Conservation (phyloP, 1,140 invertebrate species). For the Eumaeus atala region DNA sequence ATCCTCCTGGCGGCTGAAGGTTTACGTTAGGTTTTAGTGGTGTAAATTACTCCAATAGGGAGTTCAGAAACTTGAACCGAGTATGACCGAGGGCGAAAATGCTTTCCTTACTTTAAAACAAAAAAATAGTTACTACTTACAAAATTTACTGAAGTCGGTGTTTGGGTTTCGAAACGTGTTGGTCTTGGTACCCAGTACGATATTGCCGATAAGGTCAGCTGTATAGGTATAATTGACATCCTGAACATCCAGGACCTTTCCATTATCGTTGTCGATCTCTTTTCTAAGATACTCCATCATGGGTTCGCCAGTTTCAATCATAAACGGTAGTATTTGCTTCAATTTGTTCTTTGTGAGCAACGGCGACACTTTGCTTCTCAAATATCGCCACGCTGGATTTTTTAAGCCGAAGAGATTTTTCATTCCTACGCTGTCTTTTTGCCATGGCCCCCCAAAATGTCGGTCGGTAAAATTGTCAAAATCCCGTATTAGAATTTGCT, state of each 20-base stretch:
- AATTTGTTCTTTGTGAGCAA: conserved; percentile 17
- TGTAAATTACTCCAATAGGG: too few relatives aligned
- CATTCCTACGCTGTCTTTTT: conserved; percentile 29
- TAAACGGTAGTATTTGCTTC: conserved; percentile 24
- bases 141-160: conserved; percentile 49
- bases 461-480: conserved; percentile 41
- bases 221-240: conserved; percentile 59
- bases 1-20: too few relatives aligned
- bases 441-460: conserved; percentile 23
- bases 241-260: conserved; percentile 52
- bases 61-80: too few relatives aligned
- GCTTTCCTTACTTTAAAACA: too few relatives aligned
- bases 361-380: conserved; percentile 23
- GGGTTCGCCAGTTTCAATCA: conserved; percentile 22
- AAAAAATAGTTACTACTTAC: conserved; percentile 39
- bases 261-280: not conserved
- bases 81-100: too few relatives aligned
- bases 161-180: conserved; percentile 60
- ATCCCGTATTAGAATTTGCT: conserved; percentile 37
- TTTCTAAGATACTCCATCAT: conserved; percentile 26
- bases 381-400: conserved; percentile 25
- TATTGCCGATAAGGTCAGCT: conserved; percentile 73
- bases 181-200: conserved; percentile 74
- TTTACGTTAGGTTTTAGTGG: too few relatives aligned
- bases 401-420: conserved; percentile 24